phyloP scores from a whole-genome alignment of 2,888 invertebrate species.

The Merodon equestris region DNA sequence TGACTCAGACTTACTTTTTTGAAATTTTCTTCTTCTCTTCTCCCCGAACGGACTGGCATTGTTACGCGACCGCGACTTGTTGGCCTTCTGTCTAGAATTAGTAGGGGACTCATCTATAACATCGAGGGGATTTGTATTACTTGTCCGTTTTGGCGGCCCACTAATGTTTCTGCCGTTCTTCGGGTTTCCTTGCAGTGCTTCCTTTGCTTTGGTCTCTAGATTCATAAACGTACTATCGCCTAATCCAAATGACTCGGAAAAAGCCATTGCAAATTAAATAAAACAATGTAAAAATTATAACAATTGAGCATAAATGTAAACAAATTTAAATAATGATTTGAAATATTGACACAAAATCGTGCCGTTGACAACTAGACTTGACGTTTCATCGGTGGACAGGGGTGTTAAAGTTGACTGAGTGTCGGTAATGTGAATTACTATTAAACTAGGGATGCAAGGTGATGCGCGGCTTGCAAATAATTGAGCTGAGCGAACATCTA shows the following conservation, averaged over 20 bases:
- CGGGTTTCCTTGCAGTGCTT: conserved; percentile 52
- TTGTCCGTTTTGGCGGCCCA: conserved; percentile 3
- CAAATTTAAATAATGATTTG: conserved; percentile 32
- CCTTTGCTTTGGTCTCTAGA: conserved; percentile 73
- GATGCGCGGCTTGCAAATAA: too few species aligned
- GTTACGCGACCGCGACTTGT: conserved; percentile 64
- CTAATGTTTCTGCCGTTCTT: conserved; percentile 23
- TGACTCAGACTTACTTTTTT: conserved; percentile 72
- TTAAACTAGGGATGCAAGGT: too few species aligned
- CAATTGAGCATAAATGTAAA: conserved; percentile 18
- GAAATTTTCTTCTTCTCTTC: conserved; percentile 59
- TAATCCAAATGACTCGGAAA: conserved; percentile 76
- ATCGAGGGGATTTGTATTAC: conserved; percentile 61
- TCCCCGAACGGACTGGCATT: conserved; percentile 28
- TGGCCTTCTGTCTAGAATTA: conserved; percentile 44
- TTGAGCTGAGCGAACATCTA: too few species aligned
- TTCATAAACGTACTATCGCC: conserved; percentile 76
- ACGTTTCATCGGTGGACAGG: too few species aligned
- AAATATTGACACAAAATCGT: conserved; percentile 30
- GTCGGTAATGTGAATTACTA: conserved; percentile 23
- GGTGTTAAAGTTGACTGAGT: background rate
- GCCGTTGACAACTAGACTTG: background rate
- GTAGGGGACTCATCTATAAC: conserved; percentile 76
- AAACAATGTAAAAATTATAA: conserved; percentile 35
- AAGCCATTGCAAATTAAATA: conserved; percentile 72